Evolutionary conservation across 2,113 vertebrate species (phyloP).

Genomic region (Lepidothrix coronata): DNA sequence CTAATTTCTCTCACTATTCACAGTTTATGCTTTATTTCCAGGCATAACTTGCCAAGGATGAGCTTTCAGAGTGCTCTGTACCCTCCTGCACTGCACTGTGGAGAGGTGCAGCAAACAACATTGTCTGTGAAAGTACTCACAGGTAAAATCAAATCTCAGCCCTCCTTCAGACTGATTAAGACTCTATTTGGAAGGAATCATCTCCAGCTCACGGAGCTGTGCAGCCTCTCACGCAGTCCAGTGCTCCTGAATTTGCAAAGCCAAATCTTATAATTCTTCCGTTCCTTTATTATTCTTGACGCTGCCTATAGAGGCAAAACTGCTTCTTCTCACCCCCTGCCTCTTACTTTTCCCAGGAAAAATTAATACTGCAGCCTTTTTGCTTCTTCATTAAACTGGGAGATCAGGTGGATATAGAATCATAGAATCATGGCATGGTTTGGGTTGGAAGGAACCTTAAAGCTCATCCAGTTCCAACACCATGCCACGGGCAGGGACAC

Average conservation of each 20-base stretch:
- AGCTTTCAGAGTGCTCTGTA: neutral
- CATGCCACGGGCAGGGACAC: neutral
- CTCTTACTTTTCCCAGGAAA: neutral
- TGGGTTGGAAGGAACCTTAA: neutral
- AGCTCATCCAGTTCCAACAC: neutral
- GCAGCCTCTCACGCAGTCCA: neutral
- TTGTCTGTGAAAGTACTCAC: neutral
- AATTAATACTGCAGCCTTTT: neutral
- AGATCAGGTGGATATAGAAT: neutral
- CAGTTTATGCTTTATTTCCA: neutral
- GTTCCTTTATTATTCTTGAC: neutral
- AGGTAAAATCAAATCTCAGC: neutral
- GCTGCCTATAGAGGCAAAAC: neutral
- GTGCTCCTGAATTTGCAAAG: neutral
- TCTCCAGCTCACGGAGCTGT: neutral
- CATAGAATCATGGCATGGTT: neutral
- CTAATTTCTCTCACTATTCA: neutral
- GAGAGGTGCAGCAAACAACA: neutral
- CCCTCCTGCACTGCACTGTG: neutral
- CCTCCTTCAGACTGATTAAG: neutral
- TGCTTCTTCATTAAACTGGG: neutral
- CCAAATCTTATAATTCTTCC: neutral
- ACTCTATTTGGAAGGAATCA: neutral
- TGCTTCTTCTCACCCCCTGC: neutral
- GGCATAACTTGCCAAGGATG: neutral